phyloP scores from a whole-genome alignment of 2,113 vertebrate species.

The Nerophis lumbriciformis region DNA sequence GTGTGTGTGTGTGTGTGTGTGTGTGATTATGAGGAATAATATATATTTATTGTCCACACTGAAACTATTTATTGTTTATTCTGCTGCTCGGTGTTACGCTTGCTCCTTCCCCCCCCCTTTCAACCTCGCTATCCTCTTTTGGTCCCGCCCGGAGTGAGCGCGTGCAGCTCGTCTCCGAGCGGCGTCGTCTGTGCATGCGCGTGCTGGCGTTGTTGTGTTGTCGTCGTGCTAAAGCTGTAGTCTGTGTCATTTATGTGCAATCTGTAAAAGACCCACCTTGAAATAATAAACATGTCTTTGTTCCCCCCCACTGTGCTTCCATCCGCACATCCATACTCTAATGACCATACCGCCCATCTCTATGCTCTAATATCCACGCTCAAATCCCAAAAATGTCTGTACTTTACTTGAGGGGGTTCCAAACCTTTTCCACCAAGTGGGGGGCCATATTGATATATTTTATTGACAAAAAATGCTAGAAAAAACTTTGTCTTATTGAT shows the following conservation, averaged over 20 bases:
- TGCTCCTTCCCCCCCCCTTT: conserved; percentile 25
- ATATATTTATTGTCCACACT: conserved; percentile 56
- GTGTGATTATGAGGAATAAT: conserved; percentile 7
- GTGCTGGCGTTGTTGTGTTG: conserved; percentile 46
- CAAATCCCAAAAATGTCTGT: too few species aligned
- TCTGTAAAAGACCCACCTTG: conserved; percentile 52
- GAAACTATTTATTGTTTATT: conserved; percentile 53
- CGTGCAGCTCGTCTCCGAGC: conserved; percentile 10
- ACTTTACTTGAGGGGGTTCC: too few species aligned
- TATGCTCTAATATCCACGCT: too few species aligned
- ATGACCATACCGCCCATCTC: too few species aligned
- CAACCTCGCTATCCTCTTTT: too few species aligned
- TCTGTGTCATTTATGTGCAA: conserved; percentile 56
- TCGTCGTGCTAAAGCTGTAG: conserved; percentile 15
- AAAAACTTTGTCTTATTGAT: too few species aligned
- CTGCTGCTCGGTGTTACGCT: conserved; percentile 56
- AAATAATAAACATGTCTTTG: conserved; percentile 49
- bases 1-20: conserved; percentile 20
- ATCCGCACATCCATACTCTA: too few species aligned
- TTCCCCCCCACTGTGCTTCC: too few species aligned
- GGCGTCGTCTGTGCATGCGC: conserved; percentile 62
- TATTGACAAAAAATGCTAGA: too few species aligned
- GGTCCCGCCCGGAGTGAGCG: background rate
- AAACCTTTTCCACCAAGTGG: too few species aligned
- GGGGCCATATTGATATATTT: too few species aligned